These are phyloP conservation scores for Euphydryas editha DNA, from an alignment of 2,888 invertebrate species.

Conservation along the genomic window DNA sequence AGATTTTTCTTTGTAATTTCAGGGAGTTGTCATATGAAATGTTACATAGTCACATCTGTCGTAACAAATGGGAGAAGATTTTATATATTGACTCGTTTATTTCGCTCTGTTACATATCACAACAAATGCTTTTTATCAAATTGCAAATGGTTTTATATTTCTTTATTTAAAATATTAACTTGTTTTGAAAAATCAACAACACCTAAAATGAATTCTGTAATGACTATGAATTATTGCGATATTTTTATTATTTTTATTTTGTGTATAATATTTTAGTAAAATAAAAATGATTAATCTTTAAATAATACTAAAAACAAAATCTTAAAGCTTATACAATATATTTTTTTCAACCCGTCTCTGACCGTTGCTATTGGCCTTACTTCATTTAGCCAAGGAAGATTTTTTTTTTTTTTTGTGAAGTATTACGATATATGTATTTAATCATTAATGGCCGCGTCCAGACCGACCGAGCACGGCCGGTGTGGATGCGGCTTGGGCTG, in stretches of 20 bases:
- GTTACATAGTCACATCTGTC: conserved; percentile 26
- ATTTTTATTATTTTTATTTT: not conserved
- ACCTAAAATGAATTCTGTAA: not conserved
- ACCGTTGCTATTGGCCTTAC: not conserved
- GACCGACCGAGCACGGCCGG: no score
- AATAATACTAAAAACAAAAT: no score
- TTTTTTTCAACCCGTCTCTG: not conserved
- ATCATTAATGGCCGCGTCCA: no score
- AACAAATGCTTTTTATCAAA: conserved; percentile 14
- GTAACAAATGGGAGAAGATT: conserved; percentile 28
- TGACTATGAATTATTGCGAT: not conserved
- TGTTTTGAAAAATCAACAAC: not conserved
- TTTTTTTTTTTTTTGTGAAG: no score
- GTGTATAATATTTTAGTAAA: not conserved
- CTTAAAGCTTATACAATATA: no score
- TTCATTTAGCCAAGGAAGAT: not conserved
- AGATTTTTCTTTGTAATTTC: conserved; percentile 1
- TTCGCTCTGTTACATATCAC: conserved; percentile 22
- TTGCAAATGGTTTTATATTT: conserved; percentile 12
- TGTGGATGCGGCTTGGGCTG: no score
- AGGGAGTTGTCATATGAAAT: conserved; percentile 19
- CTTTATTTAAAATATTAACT: not conserved
- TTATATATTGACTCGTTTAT: conserved; percentile 29
- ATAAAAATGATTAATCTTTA: not conserved
- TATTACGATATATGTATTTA: not conserved